phyloP scores from a whole-genome alignment of 1,140 invertebrate genomes.

The Platorchestia sp. region DNA sequence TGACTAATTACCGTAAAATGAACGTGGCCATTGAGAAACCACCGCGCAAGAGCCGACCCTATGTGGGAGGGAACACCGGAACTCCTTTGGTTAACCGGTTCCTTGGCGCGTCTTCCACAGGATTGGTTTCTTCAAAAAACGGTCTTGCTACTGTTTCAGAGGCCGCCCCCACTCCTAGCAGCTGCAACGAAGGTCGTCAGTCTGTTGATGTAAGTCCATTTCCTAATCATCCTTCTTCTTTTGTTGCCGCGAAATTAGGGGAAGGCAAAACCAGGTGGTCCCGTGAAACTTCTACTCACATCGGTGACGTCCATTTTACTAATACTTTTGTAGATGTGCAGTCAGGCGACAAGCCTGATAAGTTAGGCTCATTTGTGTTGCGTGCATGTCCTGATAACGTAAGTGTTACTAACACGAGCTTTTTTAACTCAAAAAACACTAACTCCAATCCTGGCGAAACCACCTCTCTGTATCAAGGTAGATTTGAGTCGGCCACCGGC shows the following conservation, averaged over 20 bases:
- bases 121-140: background rate
- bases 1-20: slow-evolving; percentile 36
- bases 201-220: slow-evolving; percentile 33
- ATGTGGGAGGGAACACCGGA: background rate
- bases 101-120: background rate
- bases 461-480: background rate
- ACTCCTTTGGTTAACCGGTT: background rate
- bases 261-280: background rate
- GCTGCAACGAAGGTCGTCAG: background rate
- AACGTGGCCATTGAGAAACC: slow-evolving; percentile 19
- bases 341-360: background rate
- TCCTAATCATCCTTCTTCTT: background rate
- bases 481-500: background rate
- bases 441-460: background rate
- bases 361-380: background rate
- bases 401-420: background rate
- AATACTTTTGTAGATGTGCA: background rate
- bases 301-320: background rate
- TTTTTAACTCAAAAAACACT: background rate
- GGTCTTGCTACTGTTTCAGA: background rate
- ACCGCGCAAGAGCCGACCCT: background rate
- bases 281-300: background rate
- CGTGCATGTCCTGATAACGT: background rate
- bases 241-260: background rate
- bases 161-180: background rate